Conservation (phyloP, 1,140 invertebrate species). For the Drosophila watanabei region DNA sequence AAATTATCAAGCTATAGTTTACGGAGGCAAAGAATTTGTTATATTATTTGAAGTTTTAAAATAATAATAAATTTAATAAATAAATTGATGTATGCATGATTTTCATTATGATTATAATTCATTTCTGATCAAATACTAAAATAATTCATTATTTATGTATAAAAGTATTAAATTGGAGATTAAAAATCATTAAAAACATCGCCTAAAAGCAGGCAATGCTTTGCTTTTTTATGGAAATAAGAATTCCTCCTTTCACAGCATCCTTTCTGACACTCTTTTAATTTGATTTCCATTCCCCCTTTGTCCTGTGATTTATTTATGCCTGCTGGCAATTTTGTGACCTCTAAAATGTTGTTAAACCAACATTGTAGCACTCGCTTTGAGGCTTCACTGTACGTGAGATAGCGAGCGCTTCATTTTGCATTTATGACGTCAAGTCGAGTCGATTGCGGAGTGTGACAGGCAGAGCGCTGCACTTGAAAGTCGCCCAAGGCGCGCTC, state of each 20-base stretch:
- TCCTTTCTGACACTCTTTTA: background rate
- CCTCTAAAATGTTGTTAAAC: slow-evolving; percentile 8
- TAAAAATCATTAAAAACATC: background rate
- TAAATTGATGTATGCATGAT: too few species aligned
- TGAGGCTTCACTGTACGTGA: slow-evolving; percentile 4
- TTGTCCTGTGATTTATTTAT: background rate
- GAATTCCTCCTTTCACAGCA: too few species aligned
- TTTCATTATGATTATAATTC: too few species aligned
- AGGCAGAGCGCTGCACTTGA: slow-evolving; percentile 43
- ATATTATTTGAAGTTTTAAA: too few species aligned
- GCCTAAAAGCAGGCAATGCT: background rate
- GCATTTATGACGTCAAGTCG: slow-evolving; percentile 46
- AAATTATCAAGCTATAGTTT: too few species aligned
- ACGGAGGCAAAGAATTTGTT: background rate
- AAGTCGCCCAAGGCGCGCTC: slow-evolving; percentile 16
- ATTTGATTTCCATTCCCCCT: background rate
- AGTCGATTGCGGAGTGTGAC: slow-evolving; percentile 24
- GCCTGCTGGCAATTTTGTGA: slow-evolving; percentile 3
- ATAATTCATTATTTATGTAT: background rate
- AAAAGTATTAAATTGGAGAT: background rate
- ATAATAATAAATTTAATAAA: too few species aligned
- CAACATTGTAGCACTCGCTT: slow-evolving; percentile 3
- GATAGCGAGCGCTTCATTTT: slow-evolving; percentile 21
- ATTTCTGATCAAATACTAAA: background rate
- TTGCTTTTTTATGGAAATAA: background rate